A percentile compares a stretch with the other conserved stretches of the same genome.
Conservation (phyloP, 2,888 invertebrate genomes). For the Ypsolopha sequella region DNA sequence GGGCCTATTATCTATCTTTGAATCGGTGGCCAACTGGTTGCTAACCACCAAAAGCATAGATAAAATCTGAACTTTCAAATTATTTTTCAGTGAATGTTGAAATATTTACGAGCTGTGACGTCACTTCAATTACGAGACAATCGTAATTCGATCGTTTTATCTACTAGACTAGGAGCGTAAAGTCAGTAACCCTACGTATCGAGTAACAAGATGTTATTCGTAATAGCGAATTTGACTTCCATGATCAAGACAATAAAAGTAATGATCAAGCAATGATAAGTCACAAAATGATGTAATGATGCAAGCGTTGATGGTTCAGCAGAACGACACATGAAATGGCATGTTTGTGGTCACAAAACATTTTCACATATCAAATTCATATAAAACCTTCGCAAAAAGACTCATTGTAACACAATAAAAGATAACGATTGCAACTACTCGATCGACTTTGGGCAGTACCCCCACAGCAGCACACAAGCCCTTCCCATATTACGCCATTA, state of each 20-base stretch:
- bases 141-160: no score
- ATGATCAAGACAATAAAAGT: conserved; percentile 13
- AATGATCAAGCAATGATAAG: conserved; percentile 1
- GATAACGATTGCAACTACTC: not conserved
- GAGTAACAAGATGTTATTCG: no score
- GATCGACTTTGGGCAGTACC: not conserved
- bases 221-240: not conserved
- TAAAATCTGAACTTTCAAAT: no score
- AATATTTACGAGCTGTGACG: no score
- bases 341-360: not conserved
- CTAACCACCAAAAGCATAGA: no score
- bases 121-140: no score
- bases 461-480: conserved; percentile 9
- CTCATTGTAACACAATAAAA: not conserved
- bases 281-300: conserved; percentile 27
- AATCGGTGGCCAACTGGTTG: no score
- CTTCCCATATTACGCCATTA: no score
- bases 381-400: not conserved
- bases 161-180: no score
- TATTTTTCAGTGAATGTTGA: no score
- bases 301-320: conserved; percentile 48
- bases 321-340: conserved; percentile 1
- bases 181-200: no score
- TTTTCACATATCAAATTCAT: not conserved
- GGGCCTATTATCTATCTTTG: no score